Evolutionary conservation across 2,888 invertebrate genomes (phyloP).

Genomic region (Smittia sp.): DNA sequence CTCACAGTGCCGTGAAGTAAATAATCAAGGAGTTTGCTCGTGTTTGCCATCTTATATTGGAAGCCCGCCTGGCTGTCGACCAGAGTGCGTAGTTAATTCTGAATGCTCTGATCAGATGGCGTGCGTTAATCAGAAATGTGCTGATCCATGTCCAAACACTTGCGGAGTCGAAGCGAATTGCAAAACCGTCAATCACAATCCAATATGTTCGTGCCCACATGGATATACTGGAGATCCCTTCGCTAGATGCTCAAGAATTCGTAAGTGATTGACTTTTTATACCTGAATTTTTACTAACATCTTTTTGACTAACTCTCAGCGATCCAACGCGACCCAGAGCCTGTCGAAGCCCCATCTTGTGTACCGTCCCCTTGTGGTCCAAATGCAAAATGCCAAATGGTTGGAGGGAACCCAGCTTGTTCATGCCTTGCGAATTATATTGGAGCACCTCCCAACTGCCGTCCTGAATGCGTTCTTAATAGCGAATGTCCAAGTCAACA

Average conservation of each 20-base stretch:
- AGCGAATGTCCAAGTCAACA: slow-evolving; percentile 75
- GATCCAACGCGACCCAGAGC: background rate
- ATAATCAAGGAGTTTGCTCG: slow-evolving; percentile 79
- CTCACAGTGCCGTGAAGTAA: slow-evolving; percentile 77
- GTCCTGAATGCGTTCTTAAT: slow-evolving; percentile 76
- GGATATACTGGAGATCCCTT: slow-evolving; percentile 88
- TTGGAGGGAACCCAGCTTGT: slow-evolving; percentile 71
- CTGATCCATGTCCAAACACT: slow-evolving; percentile 83
- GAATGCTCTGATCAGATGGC: slow-evolving; percentile 80
- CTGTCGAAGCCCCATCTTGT: slow-evolving; percentile 71
- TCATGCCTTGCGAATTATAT: slow-evolving; percentile 74
- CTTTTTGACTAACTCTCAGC: too few relatives aligned
- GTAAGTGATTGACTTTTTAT: slow-evolving; percentile 57
- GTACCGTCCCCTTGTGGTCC: slow-evolving; percentile 81
- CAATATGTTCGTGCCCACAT: slow-evolving; percentile 80
- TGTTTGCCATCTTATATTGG: slow-evolving; percentile 77
- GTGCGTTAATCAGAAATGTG: slow-evolving; percentile 81
- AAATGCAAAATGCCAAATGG: slow-evolving; percentile 74
- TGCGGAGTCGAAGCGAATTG: slow-evolving; percentile 85
- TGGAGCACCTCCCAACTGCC: slow-evolving; percentile 75
- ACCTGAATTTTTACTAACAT: slow-evolving; percentile 43
- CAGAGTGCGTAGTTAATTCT: slow-evolving; percentile 82
- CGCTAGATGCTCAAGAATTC: slow-evolving; percentile 65
- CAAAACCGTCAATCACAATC: slow-evolving; percentile 78
- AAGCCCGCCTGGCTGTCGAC: slow-evolving; percentile 75